Percentiles rank a stretch among this genome's conserved stretches.
Evolutionary conservation across 1,140 invertebrate genomes (phyloP).

Genomic region (Ptiloglossa arizonensis): DNA sequence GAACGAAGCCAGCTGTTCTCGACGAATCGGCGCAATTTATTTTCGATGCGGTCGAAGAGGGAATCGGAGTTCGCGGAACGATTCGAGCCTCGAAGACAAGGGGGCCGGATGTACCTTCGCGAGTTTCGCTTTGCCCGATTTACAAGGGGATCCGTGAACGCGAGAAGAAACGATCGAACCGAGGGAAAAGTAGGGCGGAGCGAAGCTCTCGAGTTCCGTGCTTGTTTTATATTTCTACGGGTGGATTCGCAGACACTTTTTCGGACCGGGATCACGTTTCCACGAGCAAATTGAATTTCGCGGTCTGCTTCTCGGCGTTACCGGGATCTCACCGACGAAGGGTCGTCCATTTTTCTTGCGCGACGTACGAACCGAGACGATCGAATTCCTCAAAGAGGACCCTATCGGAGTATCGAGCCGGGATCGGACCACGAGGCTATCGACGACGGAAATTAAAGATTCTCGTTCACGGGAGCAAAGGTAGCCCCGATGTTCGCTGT

Average conservation of each 20-base stretch:
- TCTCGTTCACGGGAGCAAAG: too few relatives aligned
- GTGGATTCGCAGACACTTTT: conserved; percentile 1
- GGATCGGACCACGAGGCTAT: too few relatives aligned
- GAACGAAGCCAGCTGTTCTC: background rate
- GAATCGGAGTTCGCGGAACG: background rate
- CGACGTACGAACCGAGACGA: background rate
- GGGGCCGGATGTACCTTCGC: background rate
- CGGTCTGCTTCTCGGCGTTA: conserved; percentile 1
- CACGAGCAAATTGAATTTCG: conserved; percentile 23
- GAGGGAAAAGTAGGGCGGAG: background rate
- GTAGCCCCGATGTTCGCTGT: too few relatives aligned
- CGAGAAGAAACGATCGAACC: background rate
- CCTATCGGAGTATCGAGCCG: background rate
- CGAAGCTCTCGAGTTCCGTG: conserved; percentile 7
- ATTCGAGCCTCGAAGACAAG: background rate
- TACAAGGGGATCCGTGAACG: background rate
- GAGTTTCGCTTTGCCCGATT: background rate
- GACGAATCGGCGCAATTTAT: background rate
- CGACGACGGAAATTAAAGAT: too few relatives aligned
- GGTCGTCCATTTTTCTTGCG: background rate
- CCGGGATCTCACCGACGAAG: background rate
- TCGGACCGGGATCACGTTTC: conserved; percentile 12
- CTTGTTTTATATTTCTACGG: conserved; percentile 34
- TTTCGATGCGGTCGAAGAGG: too few relatives aligned
- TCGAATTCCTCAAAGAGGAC: background rate